Evolutionary conservation across 2,888 invertebrate species (phyloP), one percentile per base, ranked within the genome.

Genomic region (Euproctis similis): DNA sequence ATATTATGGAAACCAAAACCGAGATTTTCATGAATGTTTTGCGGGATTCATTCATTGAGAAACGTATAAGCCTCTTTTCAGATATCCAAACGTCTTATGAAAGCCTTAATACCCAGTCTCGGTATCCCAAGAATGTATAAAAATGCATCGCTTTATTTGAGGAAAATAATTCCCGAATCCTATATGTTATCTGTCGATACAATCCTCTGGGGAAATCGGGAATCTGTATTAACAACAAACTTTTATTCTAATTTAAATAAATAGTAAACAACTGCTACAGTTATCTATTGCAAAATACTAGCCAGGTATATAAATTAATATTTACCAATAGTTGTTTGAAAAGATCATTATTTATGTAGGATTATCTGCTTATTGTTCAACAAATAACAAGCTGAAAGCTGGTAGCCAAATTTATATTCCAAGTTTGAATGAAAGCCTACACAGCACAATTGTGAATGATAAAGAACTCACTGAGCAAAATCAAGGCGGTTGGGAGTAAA

Each of bases 261-360:
- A n/a, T n/a, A n/a, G n/a, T n/a, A n/a, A n/a, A n/a, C n/a, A n/a
- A n/a, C n/a, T n/a, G n/a, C n/a, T n/a, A n/a, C n/a, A n/a, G n/a
- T 43, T 42, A 39, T 42, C 46, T 2, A 36, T 38, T 39, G 33
- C 36, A 19, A 19, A 19, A 4, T 19, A 8, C n/a, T n/a, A 19
- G 19, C n/a, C n/a, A 8, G 33, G 32, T 51, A 41, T 42, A 44
- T 61, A 61, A 62, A 62, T 64, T 70, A 71, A 72, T 76, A 72
- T 71, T 72, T 57, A 60, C 41, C 48, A 57, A 61, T 62, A 53
- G 51, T 48, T 53, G 64, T 59, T 55, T 47, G 61, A 52, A 57
- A 60, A 47, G 46, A 69, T 60, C 54, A 68, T 76, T 76, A 77
- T 73, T 76, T 76, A 75, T 70, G 69, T 75, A 63, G 63, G 62